Conservation (phyloP, 37 sponge, comb jelly and placozoan genomes). For the Spongia lamella region DNA sequence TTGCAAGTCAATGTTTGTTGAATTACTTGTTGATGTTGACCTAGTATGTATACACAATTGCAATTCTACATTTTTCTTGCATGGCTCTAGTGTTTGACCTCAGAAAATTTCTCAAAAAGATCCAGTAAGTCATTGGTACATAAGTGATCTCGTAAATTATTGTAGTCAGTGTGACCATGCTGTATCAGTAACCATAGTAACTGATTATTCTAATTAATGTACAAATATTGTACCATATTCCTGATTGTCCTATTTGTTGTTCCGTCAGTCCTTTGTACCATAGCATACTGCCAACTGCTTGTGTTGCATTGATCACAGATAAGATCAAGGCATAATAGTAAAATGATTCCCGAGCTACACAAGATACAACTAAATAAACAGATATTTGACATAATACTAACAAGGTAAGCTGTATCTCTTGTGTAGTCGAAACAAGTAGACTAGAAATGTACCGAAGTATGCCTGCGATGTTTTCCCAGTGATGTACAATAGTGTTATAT, state of each 20-base stretch:
- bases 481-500: too few relatives aligned
- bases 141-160: slow-evolving; percentile 57
- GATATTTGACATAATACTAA: slow-evolving; percentile 22
- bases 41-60: too few relatives aligned
- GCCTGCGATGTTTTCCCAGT: slow-evolving; percentile 51
- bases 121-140: slow-evolving; percentile 82
- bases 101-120: slow-evolving; percentile 74
- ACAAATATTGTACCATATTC: slow-evolving; percentile 54
- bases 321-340: slow-evolving; percentile 68
- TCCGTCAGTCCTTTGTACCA: slow-evolving; percentile 38
- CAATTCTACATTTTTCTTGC: too few relatives aligned
- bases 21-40: too few relatives aligned
- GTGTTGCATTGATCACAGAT: slow-evolving; percentile 44
- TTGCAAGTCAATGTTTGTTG: too few relatives aligned
- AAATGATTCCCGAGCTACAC: slow-evolving; percentile 72
- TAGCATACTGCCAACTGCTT: slow-evolving; percentile 58
- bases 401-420: slow-evolving; percentile 59
- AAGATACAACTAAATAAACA: background rate
- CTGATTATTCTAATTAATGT: background rate
- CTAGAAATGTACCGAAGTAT: slow-evolving; percentile 33
- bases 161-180: slow-evolving; percentile 41
- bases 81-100: too few relatives aligned
- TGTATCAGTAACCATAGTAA: slow-evolving; percentile 39
- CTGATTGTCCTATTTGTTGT: slow-evolving; percentile 23
- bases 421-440: slow-evolving; percentile 34